These are phyloP conservation scores for Philypnodon macrostomus DNA, from an alignment of 2,797 vertebrate species.

Conservation along the genomic window DNA sequence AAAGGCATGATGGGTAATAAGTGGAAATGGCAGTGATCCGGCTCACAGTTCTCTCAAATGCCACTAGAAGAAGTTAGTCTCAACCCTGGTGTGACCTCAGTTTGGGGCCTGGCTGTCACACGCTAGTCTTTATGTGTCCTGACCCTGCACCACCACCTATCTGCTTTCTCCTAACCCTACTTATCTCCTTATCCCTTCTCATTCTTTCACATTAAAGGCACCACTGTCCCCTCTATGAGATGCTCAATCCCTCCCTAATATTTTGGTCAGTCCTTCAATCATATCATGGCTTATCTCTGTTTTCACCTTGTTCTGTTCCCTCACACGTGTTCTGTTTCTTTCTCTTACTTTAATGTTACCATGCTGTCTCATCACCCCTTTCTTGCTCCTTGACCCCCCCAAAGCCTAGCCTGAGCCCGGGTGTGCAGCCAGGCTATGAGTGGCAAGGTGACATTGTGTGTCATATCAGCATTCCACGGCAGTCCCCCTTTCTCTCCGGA, in stretches of 20 bases:
- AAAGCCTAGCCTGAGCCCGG: conserved; percentile 20
- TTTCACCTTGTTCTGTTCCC: conserved; percentile 24
- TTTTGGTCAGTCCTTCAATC: conserved; percentile 49
- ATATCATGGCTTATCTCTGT: conserved; percentile 45
- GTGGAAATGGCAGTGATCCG: conserved; percentile 71
- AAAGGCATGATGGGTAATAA: conserved; percentile 78
- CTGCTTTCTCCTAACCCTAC: conserved; percentile 30
- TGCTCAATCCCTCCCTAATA: conserved; percentile 22
- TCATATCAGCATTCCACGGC: conserved; percentile 87
- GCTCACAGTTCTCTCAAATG: conserved; percentile 58
- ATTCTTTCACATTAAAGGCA: conserved; percentile 24
- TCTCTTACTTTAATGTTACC: conserved; percentile 44
- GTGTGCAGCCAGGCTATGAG: conserved; percentile 75
- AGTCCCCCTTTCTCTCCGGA: conserved; percentile 83
- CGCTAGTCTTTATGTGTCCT: conserved; percentile 41
- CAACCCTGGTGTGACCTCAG: conserved; percentile 60
- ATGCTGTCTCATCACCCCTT: conserved; percentile 53
- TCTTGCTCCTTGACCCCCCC: conserved; percentile 49
- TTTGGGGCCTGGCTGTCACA: conserved; percentile 44
- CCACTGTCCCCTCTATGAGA: conserved; percentile 24
- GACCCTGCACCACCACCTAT: conserved; percentile 41
- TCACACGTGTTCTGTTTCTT: conserved; percentile 30
- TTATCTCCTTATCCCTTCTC: conserved; percentile 38
- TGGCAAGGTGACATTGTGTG: conserved; percentile 94
- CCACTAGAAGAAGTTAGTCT: conserved; percentile 67